Evolutionary conservation across 2,113 vertebrate genomes (phyloP).

Genomic region (Gnathonemus echidnorhynchus): DNA sequence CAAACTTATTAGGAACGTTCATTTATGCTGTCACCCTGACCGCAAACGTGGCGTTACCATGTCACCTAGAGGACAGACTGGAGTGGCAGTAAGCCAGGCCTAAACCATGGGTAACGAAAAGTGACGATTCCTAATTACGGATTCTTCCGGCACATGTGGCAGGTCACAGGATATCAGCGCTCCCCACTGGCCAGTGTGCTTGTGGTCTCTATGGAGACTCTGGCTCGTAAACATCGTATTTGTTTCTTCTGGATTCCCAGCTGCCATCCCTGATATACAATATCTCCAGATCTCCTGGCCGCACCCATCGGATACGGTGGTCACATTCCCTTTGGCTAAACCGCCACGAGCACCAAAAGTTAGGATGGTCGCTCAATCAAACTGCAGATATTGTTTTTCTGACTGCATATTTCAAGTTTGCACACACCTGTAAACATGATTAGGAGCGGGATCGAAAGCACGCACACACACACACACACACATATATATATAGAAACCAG

Average conservation of each 20-base stretch:
- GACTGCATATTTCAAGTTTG: slow-evolving; percentile 23
- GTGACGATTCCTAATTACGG: not conserved
- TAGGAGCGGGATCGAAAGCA: not conserved
- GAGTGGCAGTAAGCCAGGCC: not conserved
- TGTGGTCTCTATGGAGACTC: not conserved
- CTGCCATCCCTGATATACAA: not conserved
- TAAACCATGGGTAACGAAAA: not conserved
- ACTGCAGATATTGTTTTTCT: not conserved
- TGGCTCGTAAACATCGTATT: not conserved
- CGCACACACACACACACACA: not conserved
- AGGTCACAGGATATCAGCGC: not conserved
- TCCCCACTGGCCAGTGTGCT: not conserved
- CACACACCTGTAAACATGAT: slow-evolving; percentile 10
- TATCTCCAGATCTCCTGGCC: not conserved
- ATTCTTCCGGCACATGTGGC: not conserved
- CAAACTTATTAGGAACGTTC: not conserved
- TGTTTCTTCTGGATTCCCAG: not conserved
- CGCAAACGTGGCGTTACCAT: not conserved
- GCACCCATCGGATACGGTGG: not conserved
- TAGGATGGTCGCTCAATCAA: not conserved
- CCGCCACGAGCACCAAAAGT: not conserved
- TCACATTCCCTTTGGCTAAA: not conserved
- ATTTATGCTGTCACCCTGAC: not conserved
- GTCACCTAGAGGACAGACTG: not conserved
- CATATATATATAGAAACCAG: not conserved